phyloP scores from a whole-genome alignment of 2,888 invertebrate species.

The Sesia apiformis region DNA sequence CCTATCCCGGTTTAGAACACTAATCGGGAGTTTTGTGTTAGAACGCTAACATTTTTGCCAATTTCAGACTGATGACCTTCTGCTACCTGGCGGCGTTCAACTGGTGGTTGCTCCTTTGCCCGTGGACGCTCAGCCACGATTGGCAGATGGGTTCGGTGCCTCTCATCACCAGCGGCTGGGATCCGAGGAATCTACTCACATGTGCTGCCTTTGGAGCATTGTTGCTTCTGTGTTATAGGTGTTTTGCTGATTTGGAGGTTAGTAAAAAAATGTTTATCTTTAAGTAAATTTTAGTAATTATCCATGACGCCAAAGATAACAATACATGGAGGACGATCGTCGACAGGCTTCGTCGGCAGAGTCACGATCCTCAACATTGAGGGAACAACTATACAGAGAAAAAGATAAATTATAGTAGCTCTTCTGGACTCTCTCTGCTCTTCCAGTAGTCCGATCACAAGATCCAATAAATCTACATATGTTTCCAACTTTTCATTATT shows the following conservation, averaged over 20 bases:
- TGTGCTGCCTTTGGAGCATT: slow-evolving; percentile 80
- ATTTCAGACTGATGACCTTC: slow-evolving; percentile 82
- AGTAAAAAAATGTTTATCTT: slow-evolving; percentile 14
- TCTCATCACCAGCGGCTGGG: slow-evolving; percentile 80
- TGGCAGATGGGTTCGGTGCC: slow-evolving; percentile 92
- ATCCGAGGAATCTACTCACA: slow-evolving; percentile 83
- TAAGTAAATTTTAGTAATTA: too few relatives aligned
- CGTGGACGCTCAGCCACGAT: slow-evolving; percentile 84
- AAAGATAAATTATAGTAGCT: neutral
- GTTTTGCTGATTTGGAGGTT: slow-evolving; percentile 81
- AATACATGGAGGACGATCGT: too few relatives aligned
- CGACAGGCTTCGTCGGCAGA: too few relatives aligned
- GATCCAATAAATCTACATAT: neutral
- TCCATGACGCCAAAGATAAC: too few relatives aligned
- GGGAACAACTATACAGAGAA: too few relatives aligned
- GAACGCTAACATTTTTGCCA: neutral
- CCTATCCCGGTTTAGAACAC: too few relatives aligned
- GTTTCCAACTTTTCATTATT: too few relatives aligned
- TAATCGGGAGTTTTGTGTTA: too few relatives aligned
- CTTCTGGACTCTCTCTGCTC: neutral
- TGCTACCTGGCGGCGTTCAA: slow-evolving; percentile 87
- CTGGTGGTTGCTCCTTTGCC: slow-evolving; percentile 85
- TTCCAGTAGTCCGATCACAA: neutral
- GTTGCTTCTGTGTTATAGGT: slow-evolving; percentile 76
- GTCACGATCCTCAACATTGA: too few relatives aligned